Conservation (phyloP, 1,140 invertebrate species). For the Melitaea cinxia region DNA sequence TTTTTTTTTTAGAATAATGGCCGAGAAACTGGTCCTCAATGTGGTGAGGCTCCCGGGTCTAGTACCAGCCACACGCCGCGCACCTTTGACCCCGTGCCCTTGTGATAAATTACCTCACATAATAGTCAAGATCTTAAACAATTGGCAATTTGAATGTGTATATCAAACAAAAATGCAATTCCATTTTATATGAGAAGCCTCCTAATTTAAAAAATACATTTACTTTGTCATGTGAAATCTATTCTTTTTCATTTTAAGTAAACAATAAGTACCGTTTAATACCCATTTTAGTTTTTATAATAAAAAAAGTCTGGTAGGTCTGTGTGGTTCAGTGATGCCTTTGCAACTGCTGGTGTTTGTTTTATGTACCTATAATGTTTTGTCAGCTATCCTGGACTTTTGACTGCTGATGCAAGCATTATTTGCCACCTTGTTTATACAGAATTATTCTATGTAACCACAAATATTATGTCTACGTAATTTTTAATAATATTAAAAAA, state of each 20-base stretch:
- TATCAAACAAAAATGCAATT: constrained; percentile 16
- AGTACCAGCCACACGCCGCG: constrained; percentile 73
- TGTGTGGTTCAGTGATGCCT: constrained; percentile 45
- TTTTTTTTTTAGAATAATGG: constrained; percentile 71
- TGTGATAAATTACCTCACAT: constrained; percentile 70
- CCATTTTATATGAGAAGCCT: constrained; percentile 14
- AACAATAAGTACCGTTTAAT: constrained; percentile 59
- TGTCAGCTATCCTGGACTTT: constrained; percentile 49
- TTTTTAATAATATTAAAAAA: constrained; percentile 77
- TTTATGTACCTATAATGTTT: constrained; percentile 58
- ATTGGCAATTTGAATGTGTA: constrained; percentile 65
- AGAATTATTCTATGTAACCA: constrained; percentile 79
- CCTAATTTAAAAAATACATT: constrained; percentile 38
- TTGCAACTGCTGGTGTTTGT: constrained; percentile 47
- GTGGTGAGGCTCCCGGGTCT: constrained; percentile 80
- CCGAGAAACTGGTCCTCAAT: constrained; percentile 76
- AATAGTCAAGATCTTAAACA: constrained; percentile 49
- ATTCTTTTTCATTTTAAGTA: constrained; percentile 42
- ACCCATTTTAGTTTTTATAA: constrained; percentile 60
- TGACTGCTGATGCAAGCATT: constrained; percentile 65
- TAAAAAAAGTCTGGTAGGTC: constrained; percentile 44
- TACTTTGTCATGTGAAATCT: constrained; percentile 66
- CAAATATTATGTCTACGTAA: constrained; percentile 80
- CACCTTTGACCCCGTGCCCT: constrained; percentile 66
- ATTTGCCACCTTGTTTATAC: constrained; percentile 73